phyloP scores from a whole-genome alignment of 2,797 vertebrate genomes.

The Chelidonichthys spinosus region DNA sequence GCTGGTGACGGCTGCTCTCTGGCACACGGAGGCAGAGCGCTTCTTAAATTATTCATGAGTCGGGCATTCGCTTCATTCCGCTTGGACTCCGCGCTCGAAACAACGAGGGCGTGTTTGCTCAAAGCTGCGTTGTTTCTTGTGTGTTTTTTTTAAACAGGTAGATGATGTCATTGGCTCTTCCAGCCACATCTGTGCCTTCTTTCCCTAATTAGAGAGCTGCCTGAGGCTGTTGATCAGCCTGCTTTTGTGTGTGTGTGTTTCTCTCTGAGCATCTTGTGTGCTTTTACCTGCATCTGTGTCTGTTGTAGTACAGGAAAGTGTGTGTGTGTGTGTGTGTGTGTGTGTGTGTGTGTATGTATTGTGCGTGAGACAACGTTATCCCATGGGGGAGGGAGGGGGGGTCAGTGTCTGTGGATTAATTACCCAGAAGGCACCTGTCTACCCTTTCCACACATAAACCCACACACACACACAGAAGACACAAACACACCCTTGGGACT shows the following conservation, averaged over 20 bases:
- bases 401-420: conserved; percentile 70
- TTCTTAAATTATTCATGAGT: conserved; percentile 49
- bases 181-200: conserved; percentile 45
- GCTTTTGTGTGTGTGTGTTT: conserved; percentile 5
- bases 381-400: conserved; percentile 55
- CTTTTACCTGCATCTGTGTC: conserved; percentile 22
- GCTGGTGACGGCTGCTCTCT: conserved; percentile 11
- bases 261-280: conserved; percentile 8
- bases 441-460: conserved; percentile 64
- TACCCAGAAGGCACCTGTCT: conserved; percentile 78
- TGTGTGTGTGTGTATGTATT: conserved; percentile 2
- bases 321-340: conserved; percentile 22
- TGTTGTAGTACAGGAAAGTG: conserved; percentile 48
- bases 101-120: conserved; percentile 6
- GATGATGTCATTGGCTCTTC: conserved; percentile 40
- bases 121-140: neutral
- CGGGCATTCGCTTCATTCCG: conserved; percentile 37
- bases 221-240: conserved; percentile 50
- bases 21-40: conserved; percentile 27
- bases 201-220: conserved; percentile 60
- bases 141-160: conserved; percentile 23
- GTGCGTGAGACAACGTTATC: conserved; percentile 32
- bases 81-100: conserved; percentile 6
- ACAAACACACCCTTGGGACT: conserved; percentile 53
- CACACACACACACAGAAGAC: conserved; percentile 31